A percentile compares a stretch with the other conserved stretches of the same genome.
phyloP scores from a whole-genome alignment of 92 coral and sea anemone genomes.

The Scolanthus callimorphus region DNA sequence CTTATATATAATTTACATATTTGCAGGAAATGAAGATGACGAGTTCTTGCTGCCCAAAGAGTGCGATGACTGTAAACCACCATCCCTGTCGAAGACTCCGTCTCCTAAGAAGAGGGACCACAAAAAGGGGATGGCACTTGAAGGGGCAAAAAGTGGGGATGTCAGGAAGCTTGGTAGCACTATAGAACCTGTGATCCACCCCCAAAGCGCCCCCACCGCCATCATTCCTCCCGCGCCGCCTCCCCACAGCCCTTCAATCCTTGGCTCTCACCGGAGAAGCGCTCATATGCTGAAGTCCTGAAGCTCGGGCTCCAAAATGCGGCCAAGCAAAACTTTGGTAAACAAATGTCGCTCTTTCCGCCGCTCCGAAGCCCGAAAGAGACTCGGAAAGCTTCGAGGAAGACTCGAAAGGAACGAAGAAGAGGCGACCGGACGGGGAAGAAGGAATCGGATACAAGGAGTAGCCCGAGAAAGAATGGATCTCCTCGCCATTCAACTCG shows the following conservation, averaged over 20 bases:
- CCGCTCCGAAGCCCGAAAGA: conserved; percentile 4
- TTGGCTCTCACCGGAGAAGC: not conserved
- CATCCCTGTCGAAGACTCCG: not conserved
- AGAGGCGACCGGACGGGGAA: not conserved
- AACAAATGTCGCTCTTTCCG: conserved; percentile 14
- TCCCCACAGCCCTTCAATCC: conserved; percentile 9
- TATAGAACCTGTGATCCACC: not conserved
- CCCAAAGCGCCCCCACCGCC: conserved; percentile 5
- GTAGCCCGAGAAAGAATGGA: not conserved
- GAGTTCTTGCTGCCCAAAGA: too few relatives aligned
- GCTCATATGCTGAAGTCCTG: conserved; percentile 24
- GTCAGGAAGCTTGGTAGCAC: not conserved
- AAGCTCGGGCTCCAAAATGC: conserved; percentile 14
- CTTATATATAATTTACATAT: too few relatives aligned
- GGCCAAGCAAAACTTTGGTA: not conserved
- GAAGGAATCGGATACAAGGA: not conserved
- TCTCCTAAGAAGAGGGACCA: not conserved
- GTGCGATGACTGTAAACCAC: too few relatives aligned
- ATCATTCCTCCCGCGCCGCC: conserved; percentile 18
- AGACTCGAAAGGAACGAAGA: conserved; percentile 5
- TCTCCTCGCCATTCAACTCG: not conserved
- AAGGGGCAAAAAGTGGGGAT: not conserved
- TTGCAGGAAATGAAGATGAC: too few relatives aligned
- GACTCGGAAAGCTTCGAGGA: conserved; percentile 12
- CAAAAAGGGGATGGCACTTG: not conserved